These are phyloP conservation scores for Gymnosoma rotundatum DNA, from an alignment of 2,888 invertebrate genomes.

Conservation along the genomic window DNA sequence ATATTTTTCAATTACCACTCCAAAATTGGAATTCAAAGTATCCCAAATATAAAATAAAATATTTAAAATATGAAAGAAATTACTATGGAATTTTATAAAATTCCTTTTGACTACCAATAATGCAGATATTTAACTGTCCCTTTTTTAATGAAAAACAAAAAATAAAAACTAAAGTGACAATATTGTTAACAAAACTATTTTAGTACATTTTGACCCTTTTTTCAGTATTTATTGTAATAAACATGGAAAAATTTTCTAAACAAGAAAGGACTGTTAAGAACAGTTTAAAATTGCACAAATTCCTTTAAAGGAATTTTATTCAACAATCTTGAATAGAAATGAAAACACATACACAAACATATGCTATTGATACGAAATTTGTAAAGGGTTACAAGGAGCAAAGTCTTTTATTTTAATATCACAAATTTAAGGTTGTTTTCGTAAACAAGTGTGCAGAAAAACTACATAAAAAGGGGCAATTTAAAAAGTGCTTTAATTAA, in stretches of 20 bases:
- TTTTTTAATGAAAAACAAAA: conserved; percentile 6
- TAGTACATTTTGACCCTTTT: conserved; percentile 17
- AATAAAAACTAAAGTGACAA: conserved; percentile 12
- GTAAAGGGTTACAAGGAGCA: background rate
- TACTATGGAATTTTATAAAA: background rate
- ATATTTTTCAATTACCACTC: background rate
- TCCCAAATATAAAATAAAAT: background rate
- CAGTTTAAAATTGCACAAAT: conserved; percentile 36
- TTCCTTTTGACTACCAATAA: background rate
- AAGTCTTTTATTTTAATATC: background rate
- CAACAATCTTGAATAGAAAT: background rate
- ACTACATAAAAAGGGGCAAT: background rate
- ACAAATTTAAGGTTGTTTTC: background rate
- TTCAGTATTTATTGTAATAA: conserved; percentile 29
- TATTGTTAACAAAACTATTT: background rate
- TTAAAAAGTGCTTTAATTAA: background rate
- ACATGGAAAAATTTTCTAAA: background rate
- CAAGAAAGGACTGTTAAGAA: conserved; percentile 4
- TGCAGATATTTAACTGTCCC: background rate
- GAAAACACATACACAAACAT: background rate
- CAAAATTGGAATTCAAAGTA: background rate
- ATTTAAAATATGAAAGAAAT: conserved; percentile 7
- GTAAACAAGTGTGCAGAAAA: background rate
- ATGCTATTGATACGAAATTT: background rate
- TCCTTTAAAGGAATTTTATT: conserved; percentile 5